Conservation (phyloP, 2,113 vertebrate species). For the Etia nguti region DNA sequence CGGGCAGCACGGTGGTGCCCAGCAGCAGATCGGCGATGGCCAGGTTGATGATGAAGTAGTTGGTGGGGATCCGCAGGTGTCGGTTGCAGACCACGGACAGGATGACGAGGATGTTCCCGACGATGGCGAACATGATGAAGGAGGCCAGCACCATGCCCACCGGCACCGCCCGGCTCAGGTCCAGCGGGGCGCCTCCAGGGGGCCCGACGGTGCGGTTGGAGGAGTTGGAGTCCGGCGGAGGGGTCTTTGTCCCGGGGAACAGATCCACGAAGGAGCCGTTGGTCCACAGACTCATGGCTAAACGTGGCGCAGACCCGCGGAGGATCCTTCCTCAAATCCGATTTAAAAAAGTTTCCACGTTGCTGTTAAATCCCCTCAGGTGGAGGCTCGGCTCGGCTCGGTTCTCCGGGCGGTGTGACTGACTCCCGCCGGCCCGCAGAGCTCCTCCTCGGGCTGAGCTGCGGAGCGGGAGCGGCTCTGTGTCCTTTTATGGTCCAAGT, state of each 20-base stretch:
- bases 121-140: slow-evolving; percentile 62
- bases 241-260: neutral
- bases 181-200: neutral
- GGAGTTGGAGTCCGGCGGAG: neutral
- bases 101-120: slow-evolving; percentile 61
- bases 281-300: slow-evolving; percentile 36
- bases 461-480: neutral
- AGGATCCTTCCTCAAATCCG: neutral
- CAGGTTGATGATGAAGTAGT: slow-evolving; percentile 66
- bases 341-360: neutral
- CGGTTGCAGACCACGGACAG: slow-evolving; percentile 62
- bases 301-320: neutral
- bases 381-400: neutral
- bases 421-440: neutral
- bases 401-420: neutral
- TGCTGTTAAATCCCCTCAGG: neutral
- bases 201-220: neutral
- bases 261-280: slow-evolving; percentile 33
- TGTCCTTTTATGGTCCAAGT: slow-evolving; percentile 57
- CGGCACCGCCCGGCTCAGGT: slow-evolving; percentile 51
- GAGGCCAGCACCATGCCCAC: slow-evolving; percentile 57
- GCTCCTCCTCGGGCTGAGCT: slow-evolving; percentile 16
- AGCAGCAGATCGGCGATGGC: slow-evolving; percentile 62
- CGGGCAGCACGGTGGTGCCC: slow-evolving; percentile 57
- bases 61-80: slow-evolving; percentile 56